Evolutionary conservation across 2,797 vertebrate genomes (phyloP), one percentile per base, ranked within the genome.

Genomic region (Crossoptilon crossoptilon): DNA sequence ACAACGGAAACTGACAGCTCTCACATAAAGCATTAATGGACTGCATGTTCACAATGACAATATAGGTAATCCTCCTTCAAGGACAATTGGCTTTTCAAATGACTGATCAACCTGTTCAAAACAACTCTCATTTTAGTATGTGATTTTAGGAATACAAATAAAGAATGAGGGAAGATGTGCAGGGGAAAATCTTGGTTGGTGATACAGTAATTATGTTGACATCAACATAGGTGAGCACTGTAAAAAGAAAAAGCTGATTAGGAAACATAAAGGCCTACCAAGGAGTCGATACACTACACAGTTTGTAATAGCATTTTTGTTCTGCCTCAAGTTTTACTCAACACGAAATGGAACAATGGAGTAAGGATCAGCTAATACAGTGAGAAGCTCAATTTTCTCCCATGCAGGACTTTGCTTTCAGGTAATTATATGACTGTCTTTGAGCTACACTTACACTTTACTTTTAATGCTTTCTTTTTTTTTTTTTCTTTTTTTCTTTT

Each of bases 41-140:
- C 17, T 82, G 72, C 18, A 23, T 70, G 14, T 29, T 72, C 60
- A 88, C 6, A 64, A 22, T 7, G 39, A 85, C 90, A 93, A 79
- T 67, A 74, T 29, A 90, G 14, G 31, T 46, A 86, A 95, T 7
- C 1, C 5, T 82, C 23, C 81, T 92, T 89, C 1, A 1, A 83
- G 62, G 70, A 80, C 22, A 76, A 24, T 10, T 67, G 71, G 11
- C 43, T 87, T 75, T 91, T 79, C 41, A 77, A 88, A 76, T 33
- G 29, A 56, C 51, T 48, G 51, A 63, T 84, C 14, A 63, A 39
- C 33, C 19, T 39, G 35, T 0, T 0, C 43, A 82, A 69, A 90
- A 64, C 6, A 33, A 6, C 5, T 21, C 21, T 80, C 24, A 68
- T 71, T 89, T 77, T 69, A 75, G 35, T 10, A 1, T 39, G 43